Evolutionary conservation across 2,113 vertebrate genomes (phyloP).

Genomic region (Calidris pygmaea): DNA sequence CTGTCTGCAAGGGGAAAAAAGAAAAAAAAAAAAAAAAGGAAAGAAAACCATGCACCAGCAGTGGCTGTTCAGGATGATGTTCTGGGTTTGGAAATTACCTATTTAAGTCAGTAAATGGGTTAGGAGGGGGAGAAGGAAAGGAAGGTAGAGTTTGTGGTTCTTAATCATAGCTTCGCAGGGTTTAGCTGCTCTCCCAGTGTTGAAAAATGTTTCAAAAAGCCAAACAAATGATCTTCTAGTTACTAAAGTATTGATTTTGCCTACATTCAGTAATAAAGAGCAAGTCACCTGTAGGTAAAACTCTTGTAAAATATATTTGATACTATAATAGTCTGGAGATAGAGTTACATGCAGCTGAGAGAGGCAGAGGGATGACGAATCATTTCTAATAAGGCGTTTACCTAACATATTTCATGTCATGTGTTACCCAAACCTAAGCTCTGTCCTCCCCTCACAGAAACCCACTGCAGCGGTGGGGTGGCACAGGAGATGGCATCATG

Average conservation of each 20-base stretch:
- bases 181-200: conserved; percentile 79
- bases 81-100: conserved; percentile 54
- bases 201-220: conserved; percentile 84
- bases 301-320: conserved; percentile 87
- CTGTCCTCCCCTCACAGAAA: not conserved
- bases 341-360: conserved; percentile 76
- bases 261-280: conserved; percentile 85
- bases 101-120: conserved; percentile 72
- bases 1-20: not conserved
- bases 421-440: not conserved
- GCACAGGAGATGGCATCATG: not conserved
- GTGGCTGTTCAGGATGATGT: conserved; percentile 12
- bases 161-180: conserved; percentile 81
- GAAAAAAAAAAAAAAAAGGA: not conserved
- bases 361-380: conserved; percentile 74
- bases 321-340: conserved; percentile 84
- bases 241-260: conserved; percentile 85
- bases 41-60: not conserved
- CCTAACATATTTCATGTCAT: conserved; percentile 19
- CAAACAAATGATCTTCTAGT: conserved; percentile 83
- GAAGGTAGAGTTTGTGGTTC: conserved; percentile 71
- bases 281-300: conserved; percentile 88
- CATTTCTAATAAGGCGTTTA: conserved; percentile 66
- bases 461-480: not conserved
- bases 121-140: conserved; percentile 60